Base-by-base conservation (phyloP, 53 echinoderm and acorn worm genomes). In the Zoroaster sp. region DNA sequence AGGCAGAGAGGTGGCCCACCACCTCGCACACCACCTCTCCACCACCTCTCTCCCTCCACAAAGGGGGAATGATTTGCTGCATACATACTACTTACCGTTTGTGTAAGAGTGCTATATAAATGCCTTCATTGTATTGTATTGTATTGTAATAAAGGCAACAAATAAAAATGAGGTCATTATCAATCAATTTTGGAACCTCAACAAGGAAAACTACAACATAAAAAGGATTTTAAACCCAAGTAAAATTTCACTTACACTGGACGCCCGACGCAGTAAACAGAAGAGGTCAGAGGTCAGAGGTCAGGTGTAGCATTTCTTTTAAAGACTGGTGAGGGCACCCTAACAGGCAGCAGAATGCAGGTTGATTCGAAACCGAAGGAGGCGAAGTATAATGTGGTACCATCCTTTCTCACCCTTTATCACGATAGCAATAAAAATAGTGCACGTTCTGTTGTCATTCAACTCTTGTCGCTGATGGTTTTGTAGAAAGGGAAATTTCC, bases 301-400 rank as follows among this genome's bases (percentile, higher is more conserved):
- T 7, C 52, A 79, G 59, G 54, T 5, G 25, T 15, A 77, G 5
- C 3, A n/a, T n/a, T 79, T 79, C 38, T 23, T 79, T 79, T 63
- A 21, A 79, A 79, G 30, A 79, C 79, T 79, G 79, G 79, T 79
- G 79, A 79, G 41, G 65, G 66, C 66, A 39, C 79, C 79, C 79
- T 65, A 38, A 63, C 21, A 79, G 78, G 78, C 78, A 63, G 79
- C 79, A 79, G 79, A 75, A 59, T 20, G 63, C 40, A 28, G 38
- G 79, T 79, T 79, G 79, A 79, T 79, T 79, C 79, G 41, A 79
- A 79, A 79, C 79, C 40, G 79, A 59, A n/a, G 79, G 52, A 51
- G 52, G 33, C 51, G 35, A 76, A 30, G 49, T 76, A 51, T 76
- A 30, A 76, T 14, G n/a, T n/a, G n/a, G n/a, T n/a, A n/a, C n/a